A percentile compares a stretch with the other conserved stretches of the same genome.
These are phyloP conservation scores for Drosophila demipolita DNA, from an alignment of 2,888 invertebrate genomes.

Conservation along the genomic window DNA sequence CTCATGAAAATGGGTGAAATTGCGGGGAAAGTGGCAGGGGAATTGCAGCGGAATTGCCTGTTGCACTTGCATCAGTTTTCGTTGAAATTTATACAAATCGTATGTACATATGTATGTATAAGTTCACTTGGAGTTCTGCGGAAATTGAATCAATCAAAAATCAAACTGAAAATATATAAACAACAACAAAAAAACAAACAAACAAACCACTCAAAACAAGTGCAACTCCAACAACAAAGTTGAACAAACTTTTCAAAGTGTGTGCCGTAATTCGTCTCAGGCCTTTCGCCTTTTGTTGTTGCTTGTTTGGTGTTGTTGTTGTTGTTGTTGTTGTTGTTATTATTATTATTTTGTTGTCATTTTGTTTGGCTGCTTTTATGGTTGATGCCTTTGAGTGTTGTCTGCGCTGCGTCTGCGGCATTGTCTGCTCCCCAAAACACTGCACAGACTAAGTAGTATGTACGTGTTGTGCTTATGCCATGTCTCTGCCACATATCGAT, in stretches of 20 bases:
- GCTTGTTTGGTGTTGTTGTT: not conserved
- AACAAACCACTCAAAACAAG: constrained; percentile 17
- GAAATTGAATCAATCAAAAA: constrained; percentile 51
- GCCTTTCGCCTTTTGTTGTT: constrained; percentile 26
- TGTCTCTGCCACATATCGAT: constrained; percentile 20
- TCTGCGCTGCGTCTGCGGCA: constrained; percentile 59
- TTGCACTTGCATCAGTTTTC: not conserved
- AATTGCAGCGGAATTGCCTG: not conserved
- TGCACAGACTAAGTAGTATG: constrained; percentile 9
- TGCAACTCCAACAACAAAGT: constrained; percentile 36
- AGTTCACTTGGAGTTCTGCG: constrained; percentile 45
- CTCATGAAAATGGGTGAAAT: constrained; percentile 31
- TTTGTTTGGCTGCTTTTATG: constrained; percentile 43
- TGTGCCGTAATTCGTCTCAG: constrained; percentile 47
- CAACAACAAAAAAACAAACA: constrained; percentile 32
- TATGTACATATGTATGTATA: not conserved
- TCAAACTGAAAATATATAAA: constrained; percentile 18
- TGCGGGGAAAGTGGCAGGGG: too few relatives aligned
- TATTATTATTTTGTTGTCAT: constrained; percentile 3
- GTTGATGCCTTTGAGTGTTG: constrained; percentile 41
- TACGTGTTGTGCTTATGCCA: constrained; percentile 14
- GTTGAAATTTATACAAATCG: not conserved
- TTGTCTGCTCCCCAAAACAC: constrained; percentile 41
- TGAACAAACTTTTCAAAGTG: constrained; percentile 46
- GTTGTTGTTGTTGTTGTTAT: not conserved